phyloP scores from a whole-genome alignment of 2,113 vertebrate species.

The Myotis davidii region DNA sequence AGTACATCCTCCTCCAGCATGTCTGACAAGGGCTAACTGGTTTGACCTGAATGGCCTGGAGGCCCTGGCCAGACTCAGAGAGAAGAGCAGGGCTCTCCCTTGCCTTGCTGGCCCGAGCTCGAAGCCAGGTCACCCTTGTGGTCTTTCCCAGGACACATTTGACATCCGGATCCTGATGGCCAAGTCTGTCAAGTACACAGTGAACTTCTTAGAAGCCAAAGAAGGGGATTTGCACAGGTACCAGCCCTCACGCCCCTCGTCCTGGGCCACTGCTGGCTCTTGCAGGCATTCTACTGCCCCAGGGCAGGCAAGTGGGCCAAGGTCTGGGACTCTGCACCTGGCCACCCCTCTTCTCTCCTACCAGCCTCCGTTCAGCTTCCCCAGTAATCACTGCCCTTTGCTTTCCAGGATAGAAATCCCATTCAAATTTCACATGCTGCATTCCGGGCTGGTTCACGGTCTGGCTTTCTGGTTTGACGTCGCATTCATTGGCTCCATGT shows the following conservation, averaged over 20 bases:
- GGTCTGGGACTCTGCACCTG: neutral
- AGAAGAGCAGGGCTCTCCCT: neutral
- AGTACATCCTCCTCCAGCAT: neutral
- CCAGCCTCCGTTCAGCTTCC: neutral
- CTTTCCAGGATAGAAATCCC: constrained; percentile 95
- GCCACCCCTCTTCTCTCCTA: neutral
- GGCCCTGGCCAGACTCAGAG: neutral
- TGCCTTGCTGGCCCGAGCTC: neutral
- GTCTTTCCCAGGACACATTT: constrained; percentile 91
- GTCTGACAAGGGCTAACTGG: neutral
- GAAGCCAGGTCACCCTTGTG: neutral
- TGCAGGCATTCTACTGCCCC: neutral
- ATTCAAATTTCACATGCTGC: constrained; percentile 98
- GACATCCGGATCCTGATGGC: constrained; percentile 97
- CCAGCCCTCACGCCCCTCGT: neutral
- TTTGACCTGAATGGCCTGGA: neutral
- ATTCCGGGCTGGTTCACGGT: constrained; percentile 95
- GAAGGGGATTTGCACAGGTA: constrained; percentile 97
- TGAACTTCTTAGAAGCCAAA: constrained; percentile 98
- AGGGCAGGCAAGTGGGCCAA: neutral
- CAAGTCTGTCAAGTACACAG: constrained; percentile 96
- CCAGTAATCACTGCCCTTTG: neutral
- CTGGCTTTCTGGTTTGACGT: constrained; percentile 98
- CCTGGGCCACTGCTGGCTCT: neutral
- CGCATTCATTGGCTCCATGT: constrained; percentile 95